A percentile compares a stretch with the other conserved stretches of the same genome.
phyloP scores from a whole-genome alignment of 2,888 invertebrate species.

The Tuta absoluta region DNA sequence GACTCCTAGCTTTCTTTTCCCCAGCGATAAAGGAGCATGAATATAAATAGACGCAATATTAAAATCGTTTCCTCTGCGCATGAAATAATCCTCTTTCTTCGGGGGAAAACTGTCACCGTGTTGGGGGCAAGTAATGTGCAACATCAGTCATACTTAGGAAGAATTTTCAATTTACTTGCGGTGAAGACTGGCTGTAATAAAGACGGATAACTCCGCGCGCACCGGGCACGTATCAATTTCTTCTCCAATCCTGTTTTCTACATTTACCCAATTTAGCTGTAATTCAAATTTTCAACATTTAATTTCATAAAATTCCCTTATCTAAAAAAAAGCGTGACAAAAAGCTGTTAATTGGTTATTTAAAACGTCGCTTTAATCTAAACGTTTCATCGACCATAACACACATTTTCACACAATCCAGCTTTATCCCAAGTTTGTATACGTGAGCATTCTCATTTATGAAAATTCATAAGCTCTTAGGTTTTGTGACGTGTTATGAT shows the following conservation, averaged over 20 bases:
- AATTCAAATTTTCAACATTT: not conserved
- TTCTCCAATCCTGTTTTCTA: conserved; percentile 36
- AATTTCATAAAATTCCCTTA: not conserved
- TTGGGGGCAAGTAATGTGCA: conserved; percentile 71
- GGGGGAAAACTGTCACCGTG: conserved; percentile 68
- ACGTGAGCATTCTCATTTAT: conserved; percentile 21
- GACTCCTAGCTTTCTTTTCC: conserved; percentile 60
- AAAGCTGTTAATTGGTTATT: conserved; percentile 14
- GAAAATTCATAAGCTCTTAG: conserved; percentile 31
- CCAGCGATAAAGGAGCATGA: conserved; percentile 66
- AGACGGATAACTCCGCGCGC: conserved; percentile 67
- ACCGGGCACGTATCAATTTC: conserved; percentile 58
- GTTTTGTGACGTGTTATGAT: conserved; percentile 29
- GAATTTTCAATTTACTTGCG: conserved; percentile 77
- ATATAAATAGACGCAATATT: conserved; percentile 78
- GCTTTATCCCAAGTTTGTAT: conserved; percentile 15
- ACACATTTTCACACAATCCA: conserved; percentile 20
- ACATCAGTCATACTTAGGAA: conserved; percentile 79
- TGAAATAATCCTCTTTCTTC: conserved; percentile 75
- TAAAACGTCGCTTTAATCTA: conserved; percentile 7
- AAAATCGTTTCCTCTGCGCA: conserved; percentile 66
- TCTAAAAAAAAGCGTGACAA: conserved; percentile 8
- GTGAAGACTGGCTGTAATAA: conserved; percentile 68
- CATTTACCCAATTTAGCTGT: conserved; percentile 8
- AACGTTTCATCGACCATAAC: conserved; percentile 14